Base-by-base conservation (phyloP, 2,113 vertebrate genomes). In the Fregetta grallaria region DNA sequence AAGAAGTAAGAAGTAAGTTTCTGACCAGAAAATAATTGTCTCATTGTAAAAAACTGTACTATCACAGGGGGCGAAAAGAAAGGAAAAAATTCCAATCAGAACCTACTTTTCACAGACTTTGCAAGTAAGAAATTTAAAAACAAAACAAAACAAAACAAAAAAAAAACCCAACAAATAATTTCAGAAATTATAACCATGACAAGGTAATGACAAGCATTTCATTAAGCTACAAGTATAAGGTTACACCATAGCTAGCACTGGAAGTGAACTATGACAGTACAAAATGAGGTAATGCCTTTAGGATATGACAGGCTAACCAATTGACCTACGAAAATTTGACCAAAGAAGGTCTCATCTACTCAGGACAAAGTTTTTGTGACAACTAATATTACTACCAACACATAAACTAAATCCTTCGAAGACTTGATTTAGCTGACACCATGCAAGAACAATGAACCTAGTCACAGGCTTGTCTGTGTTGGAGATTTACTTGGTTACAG, bases 11-110 rank as follows among this genome's bases (percentile, higher is more conserved):
- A 93, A 59, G 44, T 61, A 85, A 75, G 26, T 77, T 94, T 93
- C 73, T 94, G 70, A 66, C 59, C 62, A 80, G 61, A 95, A 95
- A 94, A 90, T 91, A 89, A 62, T 91, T 76, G 40, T 66, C 50
- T 81, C 18, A 13, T 36, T 36, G 13, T 40, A 66, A 42, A n/a
- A 91, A 92, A 63, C 7, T 30, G 10, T 40, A 36, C 9, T 52
- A 83, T 34, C 1, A 0, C 11, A 70, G 11, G 19, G 44, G 13
- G 13, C 1, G 6, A 50, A 88, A 92, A 65, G 18, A 66, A 95
- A 55, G 5, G 0, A 1, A 15, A 55, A 44, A 52, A 15, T 4
- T 49, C 30, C 32, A 20, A 1, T 67, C 49, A 56, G 38, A 93
- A 44, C 5, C 17, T 55, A 11, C 19, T 71, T 91, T 87, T 74